A percentile compares a stretch with the other conserved stretches of the same genome.
Evolutionary conservation across 2,113 vertebrate species (phyloP).

Genomic region (Calyptomena viridis): DNA sequence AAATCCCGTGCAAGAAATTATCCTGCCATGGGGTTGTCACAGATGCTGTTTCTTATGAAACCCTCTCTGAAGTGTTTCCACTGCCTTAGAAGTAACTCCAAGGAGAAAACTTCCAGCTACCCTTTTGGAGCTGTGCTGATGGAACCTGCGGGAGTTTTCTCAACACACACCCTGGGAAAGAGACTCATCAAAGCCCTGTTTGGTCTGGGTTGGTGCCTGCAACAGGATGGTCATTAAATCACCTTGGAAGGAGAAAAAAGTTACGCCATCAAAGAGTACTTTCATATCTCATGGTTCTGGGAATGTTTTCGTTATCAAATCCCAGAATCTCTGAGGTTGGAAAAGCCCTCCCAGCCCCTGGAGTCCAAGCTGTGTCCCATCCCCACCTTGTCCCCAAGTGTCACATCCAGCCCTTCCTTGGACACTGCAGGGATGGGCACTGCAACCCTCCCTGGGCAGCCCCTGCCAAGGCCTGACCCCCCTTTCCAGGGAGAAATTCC

Average conservation of each 20-base stretch:
- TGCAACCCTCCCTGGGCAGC: too few species aligned
- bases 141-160: background rate
- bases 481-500: background rate
- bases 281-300: background rate
- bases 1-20: background rate
- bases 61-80: background rate
- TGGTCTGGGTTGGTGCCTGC: background rate
- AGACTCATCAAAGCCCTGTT: background rate
- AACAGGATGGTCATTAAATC: background rate
- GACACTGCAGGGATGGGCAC: too few species aligned
- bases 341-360: rapidly evolving
- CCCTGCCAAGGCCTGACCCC: background rate
- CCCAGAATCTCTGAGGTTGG: background rate
- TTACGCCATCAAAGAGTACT: background rate
- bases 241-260: background rate
- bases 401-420: too few species aligned
- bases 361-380: too few species aligned
- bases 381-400: too few species aligned
- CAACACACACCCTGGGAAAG: background rate
- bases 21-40: background rate
- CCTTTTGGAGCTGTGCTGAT: background rate
- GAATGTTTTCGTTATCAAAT: background rate
- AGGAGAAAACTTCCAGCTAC: background rate
- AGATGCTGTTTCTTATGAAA: background rate
- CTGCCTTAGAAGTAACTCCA: background rate